Evolutionary conservation across 2,888 invertebrate genomes (phyloP), one percentile per base, ranked within the genome.

Genomic region (Rhagonycha fulva): DNA sequence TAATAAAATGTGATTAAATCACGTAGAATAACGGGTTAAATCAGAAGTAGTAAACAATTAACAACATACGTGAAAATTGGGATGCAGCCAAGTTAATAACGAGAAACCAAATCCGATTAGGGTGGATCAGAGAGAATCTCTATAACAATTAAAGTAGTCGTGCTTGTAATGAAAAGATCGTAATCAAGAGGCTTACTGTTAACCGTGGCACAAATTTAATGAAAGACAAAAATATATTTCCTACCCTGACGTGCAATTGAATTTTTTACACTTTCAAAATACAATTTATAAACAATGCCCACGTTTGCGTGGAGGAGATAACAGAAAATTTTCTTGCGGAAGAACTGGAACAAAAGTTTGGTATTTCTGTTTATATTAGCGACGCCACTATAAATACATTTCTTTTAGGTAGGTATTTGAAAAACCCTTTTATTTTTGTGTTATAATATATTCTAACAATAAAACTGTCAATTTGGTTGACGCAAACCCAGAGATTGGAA

Each of bases 51-150:
- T 66, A 19, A 66, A 24, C 63, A 66, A 66, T 66, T 66, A 66
- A 66, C 63, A 66, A 66, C 23, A 66, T 66, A 66, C 63, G 63
- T 66, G 63, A 66, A 66, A 66, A 66, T 66, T 66, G 19, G 47
- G 63, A 66, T 66, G 26, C 63, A 47, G 47, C 47, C 47, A 47
- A 47, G 47, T 47, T 47, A 47, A 47, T 47, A 47, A 47, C 47
- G 47, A 47, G 47, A 47, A 47, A 47, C 47, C 47, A 66, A 66
- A 66, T 26, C 23, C 23, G 24, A 66, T 26, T 23, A 23, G 10
- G 11, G 12, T 14, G 62, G 14, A 62, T 14, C 23, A 23, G 62
- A 19, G 62, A 19, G 19, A 23, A 23, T 62, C 23, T 23, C 62
- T 23, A 14, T 23, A 62, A 62, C 23, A 62, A 62, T 23, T 23